Evolutionary conservation across 2,797 vertebrate genomes (phyloP).

Genomic region (Rhynchonycteris naso): DNA sequence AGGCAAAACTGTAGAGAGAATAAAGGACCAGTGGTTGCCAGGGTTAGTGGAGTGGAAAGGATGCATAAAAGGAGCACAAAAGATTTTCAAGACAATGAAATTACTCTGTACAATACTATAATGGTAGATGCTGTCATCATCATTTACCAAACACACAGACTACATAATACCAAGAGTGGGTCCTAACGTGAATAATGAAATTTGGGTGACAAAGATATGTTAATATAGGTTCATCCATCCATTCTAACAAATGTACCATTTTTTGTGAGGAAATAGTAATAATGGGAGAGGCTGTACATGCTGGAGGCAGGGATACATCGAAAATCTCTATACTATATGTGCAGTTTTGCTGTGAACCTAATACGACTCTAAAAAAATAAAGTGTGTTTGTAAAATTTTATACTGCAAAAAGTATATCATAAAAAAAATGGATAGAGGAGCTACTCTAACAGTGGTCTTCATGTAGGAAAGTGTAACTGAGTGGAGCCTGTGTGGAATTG

Average conservation of each 20-base stretch:
- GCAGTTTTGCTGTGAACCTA: background rate
- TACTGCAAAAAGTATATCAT: background rate
- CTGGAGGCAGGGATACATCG: background rate
- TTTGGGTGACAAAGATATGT: background rate
- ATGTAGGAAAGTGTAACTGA: background rate
- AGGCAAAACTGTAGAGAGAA: background rate
- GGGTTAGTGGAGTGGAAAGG: background rate
- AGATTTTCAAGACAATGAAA: background rate
- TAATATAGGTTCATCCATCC: background rate
- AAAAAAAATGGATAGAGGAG: background rate
- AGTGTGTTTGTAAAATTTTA: background rate
- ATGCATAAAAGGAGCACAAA: background rate
- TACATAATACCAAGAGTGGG: background rate
- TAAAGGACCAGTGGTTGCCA: background rate
- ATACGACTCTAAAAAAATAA: constrained; percentile 2
- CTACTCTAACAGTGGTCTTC: background rate
- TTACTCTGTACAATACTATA: background rate
- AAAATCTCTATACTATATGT: background rate
- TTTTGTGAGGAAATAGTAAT: background rate
- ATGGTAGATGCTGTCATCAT: background rate
- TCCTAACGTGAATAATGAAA: background rate
- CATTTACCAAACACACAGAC: background rate
- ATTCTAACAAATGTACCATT: background rate
- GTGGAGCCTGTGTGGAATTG: background rate
- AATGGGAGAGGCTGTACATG: background rate